These are phyloP conservation scores for Myotis findleyi DNA, from an alignment of 2,797 vertebrate genomes.

Conservation along the genomic window DNA sequence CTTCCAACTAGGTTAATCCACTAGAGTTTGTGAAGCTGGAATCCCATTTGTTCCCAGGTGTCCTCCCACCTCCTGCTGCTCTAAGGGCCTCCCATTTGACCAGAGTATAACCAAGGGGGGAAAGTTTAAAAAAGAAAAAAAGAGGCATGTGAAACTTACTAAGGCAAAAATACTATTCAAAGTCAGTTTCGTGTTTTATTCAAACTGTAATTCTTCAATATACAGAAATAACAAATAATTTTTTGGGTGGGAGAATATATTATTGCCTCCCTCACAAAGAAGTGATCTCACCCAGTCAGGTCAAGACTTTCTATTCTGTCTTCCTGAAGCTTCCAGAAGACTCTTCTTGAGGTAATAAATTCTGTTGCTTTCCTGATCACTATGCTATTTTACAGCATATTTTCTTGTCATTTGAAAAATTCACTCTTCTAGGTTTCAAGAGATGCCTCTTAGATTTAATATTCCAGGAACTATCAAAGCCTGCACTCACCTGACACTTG, in stretches of 20 bases:
- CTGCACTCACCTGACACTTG: background rate
- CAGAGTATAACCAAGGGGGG: background rate
- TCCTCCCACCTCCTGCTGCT: background rate
- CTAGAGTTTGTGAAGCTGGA: background rate
- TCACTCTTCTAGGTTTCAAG: background rate
- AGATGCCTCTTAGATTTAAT: background rate
- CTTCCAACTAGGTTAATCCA: rapidly evolving
- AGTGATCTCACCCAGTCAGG: background rate
- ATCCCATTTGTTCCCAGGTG: background rate
- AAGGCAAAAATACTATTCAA: background rate
- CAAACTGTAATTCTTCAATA: background rate
- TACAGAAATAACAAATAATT: background rate
- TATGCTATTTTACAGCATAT: background rate
- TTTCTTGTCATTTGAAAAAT: slow-evolving; percentile 10
- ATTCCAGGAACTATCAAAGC: background rate
- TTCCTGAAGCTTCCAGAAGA: background rate
- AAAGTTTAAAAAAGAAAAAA: background rate
- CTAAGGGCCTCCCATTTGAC: background rate
- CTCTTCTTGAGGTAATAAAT: background rate
- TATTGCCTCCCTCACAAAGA: background rate
- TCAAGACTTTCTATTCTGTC: background rate
- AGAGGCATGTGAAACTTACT: background rate
- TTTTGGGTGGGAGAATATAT: background rate
- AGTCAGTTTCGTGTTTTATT: background rate
- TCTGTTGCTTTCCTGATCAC: background rate